phyloP scores from a whole-genome alignment of 2,888 invertebrate genomes.

The Norana najaformis region DNA sequence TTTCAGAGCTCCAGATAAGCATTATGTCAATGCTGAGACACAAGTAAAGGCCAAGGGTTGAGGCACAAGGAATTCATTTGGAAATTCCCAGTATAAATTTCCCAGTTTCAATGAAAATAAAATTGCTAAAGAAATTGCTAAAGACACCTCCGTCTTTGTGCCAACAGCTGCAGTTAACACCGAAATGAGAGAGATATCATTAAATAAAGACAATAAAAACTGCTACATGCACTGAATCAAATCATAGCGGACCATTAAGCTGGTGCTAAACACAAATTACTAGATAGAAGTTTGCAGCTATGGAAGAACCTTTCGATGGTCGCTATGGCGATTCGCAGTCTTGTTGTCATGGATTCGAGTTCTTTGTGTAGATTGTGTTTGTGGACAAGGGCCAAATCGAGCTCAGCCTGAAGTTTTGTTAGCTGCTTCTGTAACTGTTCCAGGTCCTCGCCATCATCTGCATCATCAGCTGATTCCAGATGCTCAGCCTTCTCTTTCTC shows the following conservation, averaged over 20 bases:
- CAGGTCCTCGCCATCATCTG: background rate
- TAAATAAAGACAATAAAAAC: too few species aligned
- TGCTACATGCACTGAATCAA: too few species aligned
- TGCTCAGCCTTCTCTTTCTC: background rate
- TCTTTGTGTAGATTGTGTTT: conserved; percentile 61
- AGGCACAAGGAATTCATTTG: too few species aligned
- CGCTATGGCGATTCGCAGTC: conserved; percentile 58
- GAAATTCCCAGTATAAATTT: too few species aligned
- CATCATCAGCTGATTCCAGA: background rate
- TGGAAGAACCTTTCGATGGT: conserved; percentile 45
- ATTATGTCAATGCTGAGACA: too few species aligned
- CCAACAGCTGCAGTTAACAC: too few species aligned
- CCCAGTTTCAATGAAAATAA: too few species aligned
- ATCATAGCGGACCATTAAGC: background rate
- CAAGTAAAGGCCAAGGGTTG: too few species aligned
- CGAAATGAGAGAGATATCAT: too few species aligned
- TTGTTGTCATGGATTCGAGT: conserved; percentile 60
- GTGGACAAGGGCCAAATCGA: conserved; percentile 59
- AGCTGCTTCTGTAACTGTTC: conserved; percentile 55
- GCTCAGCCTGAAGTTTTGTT: conserved; percentile 55
- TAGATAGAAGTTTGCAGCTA: background rate
- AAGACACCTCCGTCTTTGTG: too few species aligned
- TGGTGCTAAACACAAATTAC: background rate
- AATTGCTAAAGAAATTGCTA: too few species aligned
- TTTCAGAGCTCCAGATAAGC: too few species aligned